Conservation (phyloP, 2,888 invertebrate species). For the Sphaerophoria rueppellii region DNA sequence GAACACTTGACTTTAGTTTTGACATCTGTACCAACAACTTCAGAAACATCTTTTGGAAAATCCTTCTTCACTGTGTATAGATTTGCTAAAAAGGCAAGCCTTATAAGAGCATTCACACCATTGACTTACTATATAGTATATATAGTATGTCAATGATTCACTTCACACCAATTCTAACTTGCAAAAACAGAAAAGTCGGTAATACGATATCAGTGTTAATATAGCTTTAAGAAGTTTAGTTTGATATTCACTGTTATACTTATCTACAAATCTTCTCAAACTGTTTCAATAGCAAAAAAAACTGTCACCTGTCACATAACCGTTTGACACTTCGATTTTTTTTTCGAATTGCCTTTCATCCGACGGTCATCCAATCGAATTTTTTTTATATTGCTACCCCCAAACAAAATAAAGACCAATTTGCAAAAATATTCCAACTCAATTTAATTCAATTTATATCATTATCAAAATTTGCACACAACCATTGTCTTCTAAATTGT, state of each 20-base stretch:
- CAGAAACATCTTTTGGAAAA: no score
- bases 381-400: constrained; percentile 40
- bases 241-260: neutral
- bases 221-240: neutral
- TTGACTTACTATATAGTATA: no score
- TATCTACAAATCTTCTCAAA: neutral
- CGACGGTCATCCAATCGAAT: constrained; percentile 32
- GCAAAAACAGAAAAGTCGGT: no score
- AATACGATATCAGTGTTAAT: no score
- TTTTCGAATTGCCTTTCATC: constrained; percentile 41
- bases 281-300: neutral
- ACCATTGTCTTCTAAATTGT: constrained; percentile 17
- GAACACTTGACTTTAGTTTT: no score
- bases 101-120: no score
- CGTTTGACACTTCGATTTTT: constrained; percentile 52
- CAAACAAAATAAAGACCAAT: constrained; percentile 54
- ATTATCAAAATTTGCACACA: constrained; percentile 35
- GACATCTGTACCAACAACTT: no score
- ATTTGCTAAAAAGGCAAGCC: no score
- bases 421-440: constrained; percentile 50
- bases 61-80: no score
- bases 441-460: constrained; percentile 64
- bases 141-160: no score
- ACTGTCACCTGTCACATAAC: constrained; percentile 43
- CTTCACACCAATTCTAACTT: no score